phyloP scores from a whole-genome alignment of 2,888 invertebrate genomes.

The Drosophila mayaguana region DNA sequence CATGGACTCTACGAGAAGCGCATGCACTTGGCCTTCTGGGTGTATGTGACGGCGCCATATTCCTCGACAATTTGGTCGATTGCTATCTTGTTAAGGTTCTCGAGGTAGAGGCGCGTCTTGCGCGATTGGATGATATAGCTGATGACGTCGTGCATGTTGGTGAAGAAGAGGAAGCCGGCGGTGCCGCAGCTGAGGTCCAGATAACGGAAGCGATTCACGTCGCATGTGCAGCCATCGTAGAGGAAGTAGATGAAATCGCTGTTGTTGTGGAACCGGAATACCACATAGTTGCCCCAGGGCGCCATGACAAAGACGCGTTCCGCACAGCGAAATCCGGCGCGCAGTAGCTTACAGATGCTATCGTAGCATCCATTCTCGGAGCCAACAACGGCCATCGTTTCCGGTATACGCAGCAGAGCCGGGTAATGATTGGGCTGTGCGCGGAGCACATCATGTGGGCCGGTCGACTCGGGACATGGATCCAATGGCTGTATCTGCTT shows the following conservation, averaged over 20 bases:
- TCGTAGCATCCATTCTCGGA: slow-evolving; percentile 80
- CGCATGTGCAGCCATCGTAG: slow-evolving; percentile 83
- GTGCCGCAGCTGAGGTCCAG: slow-evolving; percentile 80
- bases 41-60: slow-evolving; percentile 66
- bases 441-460: slow-evolving; percentile 66
- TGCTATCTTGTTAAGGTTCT: slow-evolving; percentile 73
- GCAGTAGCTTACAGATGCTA: slow-evolving; percentile 76
- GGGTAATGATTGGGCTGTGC: slow-evolving; percentile 80
- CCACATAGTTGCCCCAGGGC: slow-evolving; percentile 83
- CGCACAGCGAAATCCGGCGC: slow-evolving; percentile 77
- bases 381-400: slow-evolving; percentile 75
- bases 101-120: slow-evolving; percentile 69
- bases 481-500: slow-evolving; percentile 65
- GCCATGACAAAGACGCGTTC: slow-evolving; percentile 83
- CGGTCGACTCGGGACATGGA: slow-evolving; percentile 63
- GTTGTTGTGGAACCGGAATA: slow-evolving; percentile 72
- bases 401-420: slow-evolving; percentile 71
- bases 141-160: slow-evolving; percentile 73
- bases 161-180: slow-evolving; percentile 78
- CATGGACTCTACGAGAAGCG: slow-evolving; percentile 58
- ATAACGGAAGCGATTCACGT: slow-evolving; percentile 80
- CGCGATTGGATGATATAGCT: slow-evolving; percentile 72
- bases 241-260: slow-evolving; percentile 73
- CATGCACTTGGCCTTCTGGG: slow-evolving; percentile 72
- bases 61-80: slow-evolving; percentile 69